Conservation (phyloP, 2,888 invertebrate genomes). For the Caenorhabditis japonica region DNA sequence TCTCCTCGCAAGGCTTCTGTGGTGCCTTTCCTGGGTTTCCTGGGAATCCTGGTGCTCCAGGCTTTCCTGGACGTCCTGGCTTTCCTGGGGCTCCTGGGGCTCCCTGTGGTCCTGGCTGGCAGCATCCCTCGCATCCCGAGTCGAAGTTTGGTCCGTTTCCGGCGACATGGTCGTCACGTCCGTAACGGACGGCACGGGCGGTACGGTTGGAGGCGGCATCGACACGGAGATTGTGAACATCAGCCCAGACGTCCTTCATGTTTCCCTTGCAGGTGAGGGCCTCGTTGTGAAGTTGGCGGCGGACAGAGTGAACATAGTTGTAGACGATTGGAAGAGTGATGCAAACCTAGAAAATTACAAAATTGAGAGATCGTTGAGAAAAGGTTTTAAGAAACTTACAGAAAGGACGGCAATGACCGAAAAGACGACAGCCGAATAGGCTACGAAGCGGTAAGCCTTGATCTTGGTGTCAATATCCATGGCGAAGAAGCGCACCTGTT, state of each 20-base stretch:
- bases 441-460: constrained; percentile 68
- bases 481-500: constrained; percentile 24
- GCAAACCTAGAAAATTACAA: constrained; percentile 42
- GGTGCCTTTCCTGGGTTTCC: constrained; percentile 70
- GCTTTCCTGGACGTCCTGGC: constrained; percentile 62
- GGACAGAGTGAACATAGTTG: constrained; percentile 65
- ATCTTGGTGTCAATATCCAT: constrained; percentile 62
- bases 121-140: constrained; percentile 63
- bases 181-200: constrained; percentile 62
- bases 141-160: constrained; percentile 58
- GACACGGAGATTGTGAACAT: constrained; percentile 66
- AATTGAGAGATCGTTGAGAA: background rate
- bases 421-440: constrained; percentile 68
- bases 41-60: constrained; percentile 69
- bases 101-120: constrained; percentile 60
- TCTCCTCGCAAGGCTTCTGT: constrained; percentile 69
- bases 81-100: constrained; percentile 55
- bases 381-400: constrained; percentile 13
- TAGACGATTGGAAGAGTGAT: constrained; percentile 66
- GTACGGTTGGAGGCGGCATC: constrained; percentile 61
- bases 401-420: constrained; percentile 58
- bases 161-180: constrained; percentile 34
- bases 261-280: constrained; percentile 64
- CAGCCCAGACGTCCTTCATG: constrained; percentile 69
- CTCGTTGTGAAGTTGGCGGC: constrained; percentile 60